A percentile compares a stretch with the other conserved stretches of the same genome.
phyloP scores from a whole-genome alignment of 1,140 invertebrate species.

The Lepidotrigona ventralis region DNA sequence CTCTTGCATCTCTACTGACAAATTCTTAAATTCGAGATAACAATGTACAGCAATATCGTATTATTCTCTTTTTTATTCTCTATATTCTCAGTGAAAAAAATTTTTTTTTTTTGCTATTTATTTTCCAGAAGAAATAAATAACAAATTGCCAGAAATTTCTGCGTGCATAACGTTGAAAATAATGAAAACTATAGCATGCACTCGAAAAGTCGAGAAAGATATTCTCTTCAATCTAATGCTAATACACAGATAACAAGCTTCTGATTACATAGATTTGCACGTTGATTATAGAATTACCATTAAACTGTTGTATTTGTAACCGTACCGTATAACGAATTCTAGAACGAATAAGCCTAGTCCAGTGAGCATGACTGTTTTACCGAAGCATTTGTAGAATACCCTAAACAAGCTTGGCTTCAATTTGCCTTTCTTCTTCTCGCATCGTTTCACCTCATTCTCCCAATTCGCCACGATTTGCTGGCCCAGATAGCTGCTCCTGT shows the following conservation, averaged over 20 bases:
- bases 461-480: conserved; percentile 81
- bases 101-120: neutral
- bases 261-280: neutral
- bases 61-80: neutral
- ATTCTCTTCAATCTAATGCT: too few species aligned
- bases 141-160: neutral
- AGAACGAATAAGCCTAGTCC: conserved; percentile 23
- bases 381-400: conserved; percentile 78
- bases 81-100: neutral
- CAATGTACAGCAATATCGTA: neutral
- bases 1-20: too few species aligned
- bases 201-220: neutral
- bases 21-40: too few species aligned
- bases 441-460: conserved; percentile 75
- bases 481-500: conserved; percentile 81
- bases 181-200: neutral
- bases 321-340: conserved; percentile 38
- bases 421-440: conserved; percentile 49
- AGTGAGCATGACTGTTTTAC: conserved; percentile 58
- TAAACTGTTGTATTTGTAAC: conserved; percentile 3
- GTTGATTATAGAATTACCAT: neutral
- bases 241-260: neutral
- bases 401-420: conserved; percentile 75
- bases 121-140: too few species aligned
- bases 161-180: neutral